Percentiles rank a stretch among this genome's conserved stretches.
Evolutionary conservation across 64 coral and sea anemone species (phyloP).

Genomic region (Pocillopora damicornis): DNA sequence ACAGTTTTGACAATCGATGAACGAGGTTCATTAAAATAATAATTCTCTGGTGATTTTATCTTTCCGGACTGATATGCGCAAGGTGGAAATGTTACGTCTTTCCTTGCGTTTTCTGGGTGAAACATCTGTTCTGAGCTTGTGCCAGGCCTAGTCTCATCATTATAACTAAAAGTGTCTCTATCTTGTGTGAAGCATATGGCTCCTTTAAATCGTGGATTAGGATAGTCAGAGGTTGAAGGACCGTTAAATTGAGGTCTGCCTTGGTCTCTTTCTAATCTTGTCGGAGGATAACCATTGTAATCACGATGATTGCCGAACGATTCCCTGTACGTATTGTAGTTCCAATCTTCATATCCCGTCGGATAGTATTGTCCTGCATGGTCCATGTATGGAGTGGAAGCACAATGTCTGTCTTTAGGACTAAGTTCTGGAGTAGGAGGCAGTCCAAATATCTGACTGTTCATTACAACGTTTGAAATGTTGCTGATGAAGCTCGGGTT

Average conservation of each 20-base stretch:
- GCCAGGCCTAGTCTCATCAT: background rate
- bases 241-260: constrained; percentile 1
- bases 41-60: constrained; percentile 16
- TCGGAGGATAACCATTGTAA: background rate
- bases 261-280: constrained; percentile 11
- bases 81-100: background rate
- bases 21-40: constrained; percentile 15
- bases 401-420: constrained; percentile 47
- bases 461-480: constrained; percentile 37
- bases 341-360: background rate
- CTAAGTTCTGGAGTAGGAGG: constrained; percentile 73
- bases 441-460: constrained; percentile 51
- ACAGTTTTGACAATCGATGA: constrained; percentile 9
- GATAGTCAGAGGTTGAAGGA: background rate
- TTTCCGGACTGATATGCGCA: constrained; percentile 33
- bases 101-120: constrained; percentile 6
- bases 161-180: background rate
- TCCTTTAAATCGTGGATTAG: constrained; percentile 1
- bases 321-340: constrained; percentile 7
- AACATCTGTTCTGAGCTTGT: background rate
- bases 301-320: background rate
- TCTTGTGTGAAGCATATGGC: background rate
- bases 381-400: constrained; percentile 32
- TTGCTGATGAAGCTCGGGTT: constrained; percentile 56
- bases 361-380: constrained; percentile 1